Conservation (phyloP, 2,797 vertebrate species). For the Dermochelys coriacea region DNA sequence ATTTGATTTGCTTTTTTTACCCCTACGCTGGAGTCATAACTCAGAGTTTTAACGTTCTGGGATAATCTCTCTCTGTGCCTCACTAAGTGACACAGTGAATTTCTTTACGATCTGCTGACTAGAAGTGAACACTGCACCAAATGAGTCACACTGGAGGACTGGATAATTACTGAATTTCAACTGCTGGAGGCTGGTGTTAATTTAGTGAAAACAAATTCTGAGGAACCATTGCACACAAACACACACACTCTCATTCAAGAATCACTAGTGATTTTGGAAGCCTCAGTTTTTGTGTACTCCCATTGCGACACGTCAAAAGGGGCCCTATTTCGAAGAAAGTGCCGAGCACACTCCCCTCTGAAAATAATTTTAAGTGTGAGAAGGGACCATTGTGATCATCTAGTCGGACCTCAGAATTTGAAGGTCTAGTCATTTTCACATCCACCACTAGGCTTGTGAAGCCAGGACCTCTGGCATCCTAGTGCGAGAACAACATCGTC, state of each 20-base stretch:
- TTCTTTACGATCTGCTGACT: conserved; percentile 26
- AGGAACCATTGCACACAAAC: neutral
- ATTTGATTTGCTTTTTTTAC: neutral
- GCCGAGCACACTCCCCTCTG: neutral
- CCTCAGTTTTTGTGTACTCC: fast-evolving
- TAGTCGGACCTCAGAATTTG: neutral
- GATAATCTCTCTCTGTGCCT: conserved; percentile 42
- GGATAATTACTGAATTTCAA: conserved; percentile 1
- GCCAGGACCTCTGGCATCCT: neutral
- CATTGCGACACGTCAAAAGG: neutral
- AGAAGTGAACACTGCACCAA: neutral
- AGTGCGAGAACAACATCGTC: neutral
- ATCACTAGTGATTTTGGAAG: fast-evolving
- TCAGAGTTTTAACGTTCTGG: conserved; percentile 22
- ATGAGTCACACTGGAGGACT: neutral
- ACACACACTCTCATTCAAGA: fast-evolving
- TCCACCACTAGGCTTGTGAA: no score
- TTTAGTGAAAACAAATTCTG: neutral
- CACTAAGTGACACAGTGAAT: conserved; percentile 21
- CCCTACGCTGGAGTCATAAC: neutral
- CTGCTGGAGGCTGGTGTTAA: neutral
- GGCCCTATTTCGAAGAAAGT: neutral
- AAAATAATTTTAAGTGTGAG: neutral
- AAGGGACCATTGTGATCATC: no score
- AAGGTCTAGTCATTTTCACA: no score